These are phyloP conservation scores for Natator depressus DNA, from an alignment of 2,113 vertebrate genomes.

Conservation along the genomic window DNA sequence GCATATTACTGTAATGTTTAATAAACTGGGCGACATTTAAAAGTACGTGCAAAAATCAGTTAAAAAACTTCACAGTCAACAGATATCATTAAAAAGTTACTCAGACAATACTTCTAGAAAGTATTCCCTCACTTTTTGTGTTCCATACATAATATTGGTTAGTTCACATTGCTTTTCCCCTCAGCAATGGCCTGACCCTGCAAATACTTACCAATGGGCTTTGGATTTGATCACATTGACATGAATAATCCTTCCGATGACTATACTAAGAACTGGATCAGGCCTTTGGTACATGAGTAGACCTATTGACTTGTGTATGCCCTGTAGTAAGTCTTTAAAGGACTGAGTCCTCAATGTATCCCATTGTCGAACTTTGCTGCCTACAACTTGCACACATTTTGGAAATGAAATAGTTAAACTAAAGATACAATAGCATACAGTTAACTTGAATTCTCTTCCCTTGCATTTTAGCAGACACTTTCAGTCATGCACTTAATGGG, in stretches of 20 bases:
- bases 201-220: neutral
- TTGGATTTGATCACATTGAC: neutral
- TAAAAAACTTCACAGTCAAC: neutral
- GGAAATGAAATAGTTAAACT: slow-evolving; percentile 40
- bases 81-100: neutral
- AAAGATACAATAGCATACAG: neutral
- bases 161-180: neutral
- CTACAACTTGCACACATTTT: neutral
- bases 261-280: neutral
- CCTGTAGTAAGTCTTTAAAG: neutral
- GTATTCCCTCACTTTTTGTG: neutral
- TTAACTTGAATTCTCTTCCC: neutral
- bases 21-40: neutral
- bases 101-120: neutral
- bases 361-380: neutral
- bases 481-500: neutral
- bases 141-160: neutral
- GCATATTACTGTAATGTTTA: neutral
- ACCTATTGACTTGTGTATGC: neutral
- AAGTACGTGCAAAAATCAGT: slow-evolving; percentile 9
- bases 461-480: slow-evolving; percentile 38
- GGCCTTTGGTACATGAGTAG: neutral
- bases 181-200: neutral
- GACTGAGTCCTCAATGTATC: neutral
- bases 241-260: neutral